These are phyloP conservation scores for Eleutherodactylus coqui DNA, from an alignment of 2,797 vertebrate genomes.

Conservation along the genomic window DNA sequence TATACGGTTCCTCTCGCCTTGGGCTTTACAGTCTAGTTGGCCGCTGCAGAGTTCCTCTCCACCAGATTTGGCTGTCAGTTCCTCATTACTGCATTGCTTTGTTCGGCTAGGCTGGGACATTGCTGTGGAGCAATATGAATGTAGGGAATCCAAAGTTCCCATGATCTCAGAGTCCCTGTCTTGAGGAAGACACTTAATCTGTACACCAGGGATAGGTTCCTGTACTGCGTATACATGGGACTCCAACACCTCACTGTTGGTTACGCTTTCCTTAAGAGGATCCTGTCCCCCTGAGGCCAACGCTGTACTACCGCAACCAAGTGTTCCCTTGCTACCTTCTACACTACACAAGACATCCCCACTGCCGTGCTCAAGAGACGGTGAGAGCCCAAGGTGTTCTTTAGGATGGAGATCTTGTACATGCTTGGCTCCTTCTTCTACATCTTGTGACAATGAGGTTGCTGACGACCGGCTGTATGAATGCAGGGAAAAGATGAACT, in stretches of 20 bases:
- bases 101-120: conserved; percentile 71
- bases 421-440: background rate
- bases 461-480: conserved; percentile 82
- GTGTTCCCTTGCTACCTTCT: background rate
- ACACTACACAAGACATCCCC: conserved; percentile 2
- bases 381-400: background rate
- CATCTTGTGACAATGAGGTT: background rate
- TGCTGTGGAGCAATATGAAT: conserved; percentile 80
- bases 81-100: conserved; percentile 66
- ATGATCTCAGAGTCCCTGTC: conserved; percentile 44
- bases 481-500: conserved; percentile 81
- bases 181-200: background rate
- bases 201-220: background rate
- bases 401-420: background rate
- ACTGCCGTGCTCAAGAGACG: background rate
- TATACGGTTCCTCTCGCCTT: background rate
- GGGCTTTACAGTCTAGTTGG: background rate
- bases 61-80: conserved; percentile 72
- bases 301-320: background rate
- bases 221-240: background rate
- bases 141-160: conserved; percentile 77
- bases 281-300: background rate
- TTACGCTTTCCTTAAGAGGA: background rate
- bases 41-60: conserved; percentile 58
- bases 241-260: background rate